Percentiles rank a stretch among this genome's conserved stretches.
These are phyloP conservation scores for Anarhynchus alexandrinus DNA, from an alignment of 2,113 vertebrate genomes.

Conservation along the genomic window DNA sequence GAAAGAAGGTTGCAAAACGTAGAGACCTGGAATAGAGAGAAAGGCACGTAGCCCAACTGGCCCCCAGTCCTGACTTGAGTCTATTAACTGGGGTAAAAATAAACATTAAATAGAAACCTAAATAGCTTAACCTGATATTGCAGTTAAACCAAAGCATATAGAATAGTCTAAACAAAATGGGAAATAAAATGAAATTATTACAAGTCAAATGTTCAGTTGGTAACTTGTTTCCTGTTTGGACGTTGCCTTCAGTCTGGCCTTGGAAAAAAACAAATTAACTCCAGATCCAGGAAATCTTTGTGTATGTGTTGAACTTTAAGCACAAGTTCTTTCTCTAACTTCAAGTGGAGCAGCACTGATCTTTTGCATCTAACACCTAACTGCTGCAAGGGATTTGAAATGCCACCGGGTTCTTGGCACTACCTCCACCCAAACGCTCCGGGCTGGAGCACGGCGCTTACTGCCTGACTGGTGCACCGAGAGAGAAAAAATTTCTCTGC, in stretches of 20 bases:
- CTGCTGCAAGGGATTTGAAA: constrained; percentile 52
- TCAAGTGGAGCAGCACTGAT: constrained; percentile 39
- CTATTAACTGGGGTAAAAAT: background rate
- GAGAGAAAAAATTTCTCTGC: background rate
- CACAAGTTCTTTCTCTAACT: constrained; percentile 11
- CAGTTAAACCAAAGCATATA: background rate
- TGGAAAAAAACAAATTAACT: constrained; percentile 18
- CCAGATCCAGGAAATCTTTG: background rate
- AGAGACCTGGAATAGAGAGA: background rate
- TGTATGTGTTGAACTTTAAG: constrained; percentile 11
- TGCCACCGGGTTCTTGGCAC: constrained; percentile 38
- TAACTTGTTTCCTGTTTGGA: background rate
- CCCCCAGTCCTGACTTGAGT: background rate
- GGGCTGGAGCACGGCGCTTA: background rate
- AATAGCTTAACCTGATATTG: background rate
- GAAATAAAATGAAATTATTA: background rate
- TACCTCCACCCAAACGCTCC: background rate
- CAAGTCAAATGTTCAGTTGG: background rate
- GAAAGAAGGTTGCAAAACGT: background rate
- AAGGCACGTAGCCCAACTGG: background rate
- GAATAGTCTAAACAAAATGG: background rate
- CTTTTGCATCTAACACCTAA: constrained; percentile 46
- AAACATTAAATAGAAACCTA: background rate
- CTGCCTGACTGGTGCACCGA: background rate
- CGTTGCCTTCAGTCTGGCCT: background rate